Base-by-base conservation (phyloP, 2,888 invertebrate genomes). In the Campaea margaritaria region DNA sequence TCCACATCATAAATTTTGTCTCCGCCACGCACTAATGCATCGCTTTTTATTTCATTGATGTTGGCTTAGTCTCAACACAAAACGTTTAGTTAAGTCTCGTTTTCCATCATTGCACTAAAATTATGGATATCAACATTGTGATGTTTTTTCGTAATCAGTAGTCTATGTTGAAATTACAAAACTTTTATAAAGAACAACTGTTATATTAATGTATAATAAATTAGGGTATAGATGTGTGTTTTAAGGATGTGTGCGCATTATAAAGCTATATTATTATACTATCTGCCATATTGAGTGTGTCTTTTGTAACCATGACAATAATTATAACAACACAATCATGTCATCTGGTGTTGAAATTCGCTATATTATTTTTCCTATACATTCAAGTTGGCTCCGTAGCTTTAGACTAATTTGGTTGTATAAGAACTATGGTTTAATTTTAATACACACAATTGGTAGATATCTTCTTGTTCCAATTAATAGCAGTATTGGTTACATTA, bases 141-240 rank as follows among this genome's bases (percentile, higher is more conserved):
- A 75, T 82, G 67, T 69, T 69, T 65, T 50, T 54, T 76, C 64
- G 57, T 78, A 74, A 72, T 73, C 72, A 74, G 69, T 73, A 70
- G 70, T 76, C 70, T 81, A 74, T 81, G 80, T 82, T 85, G 75
- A 82, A 79, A 78, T 75, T 82, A 65, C 65, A 64, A 81, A 83
- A 82, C 78, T 83, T 85, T 86, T 86, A 80, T 86, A 85, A n/a
- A 76, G 79, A 80, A 80, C 77, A 82, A 81, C 74, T 85, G 87
- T 89, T 88, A 66, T 56, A 85, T 82, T 83, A 81, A 80, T 86
- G 82, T 86, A 83, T 81, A 85, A 85, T 80, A 72, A n/a, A 73
- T 74, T 74, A 74, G 73, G 76, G 72, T 80, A 80, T 56, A 51
- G 47, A 16, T 80, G 68, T 78, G 74, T 78, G 73, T 79, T 77